These are phyloP conservation scores for Asbolus verrucosus DNA, from an alignment of 1,140 invertebrate species.

Conservation along the genomic window DNA sequence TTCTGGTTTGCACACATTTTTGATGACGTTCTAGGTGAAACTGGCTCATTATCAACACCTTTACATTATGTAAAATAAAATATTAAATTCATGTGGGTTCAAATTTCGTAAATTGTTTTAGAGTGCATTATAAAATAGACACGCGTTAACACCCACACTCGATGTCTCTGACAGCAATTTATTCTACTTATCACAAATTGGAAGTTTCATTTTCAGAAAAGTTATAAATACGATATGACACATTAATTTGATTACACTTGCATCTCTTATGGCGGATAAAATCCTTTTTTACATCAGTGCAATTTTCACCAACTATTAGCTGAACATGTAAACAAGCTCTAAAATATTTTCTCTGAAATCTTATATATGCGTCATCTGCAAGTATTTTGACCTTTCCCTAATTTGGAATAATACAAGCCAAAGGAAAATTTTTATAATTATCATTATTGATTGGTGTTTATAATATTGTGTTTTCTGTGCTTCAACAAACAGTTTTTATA, in stretches of 20 bases:
- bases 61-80: slow-evolving; percentile 22
- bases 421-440: slow-evolving; percentile 20
- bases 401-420: slow-evolving; percentile 1
- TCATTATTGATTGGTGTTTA: slow-evolving; percentile 15
- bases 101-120: slow-evolving; percentile 39
- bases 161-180: slow-evolving; percentile 30
- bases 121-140: slow-evolving; percentile 34
- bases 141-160: slow-evolving; percentile 11
- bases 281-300: neutral
- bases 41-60: slow-evolving; percentile 17
- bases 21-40: slow-evolving; percentile 1
- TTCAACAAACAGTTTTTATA: slow-evolving; percentile 30
- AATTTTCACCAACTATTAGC: neutral
- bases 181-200: slow-evolving; percentile 38
- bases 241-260: slow-evolving; percentile 14
- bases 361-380: slow-evolving; percentile 5
- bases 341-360: slow-evolving; percentile 2
- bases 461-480: slow-evolving; percentile 3
- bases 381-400: slow-evolving; percentile 22
- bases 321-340: neutral
- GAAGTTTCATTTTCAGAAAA: slow-evolving; percentile 14
- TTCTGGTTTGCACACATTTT: too few relatives aligned
- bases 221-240: slow-evolving; percentile 32
- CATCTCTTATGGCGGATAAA: neutral
- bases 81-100: slow-evolving; percentile 33